Conservation (phyloP, 2,888 invertebrate genomes). For the Deilephila elpenor region DNA sequence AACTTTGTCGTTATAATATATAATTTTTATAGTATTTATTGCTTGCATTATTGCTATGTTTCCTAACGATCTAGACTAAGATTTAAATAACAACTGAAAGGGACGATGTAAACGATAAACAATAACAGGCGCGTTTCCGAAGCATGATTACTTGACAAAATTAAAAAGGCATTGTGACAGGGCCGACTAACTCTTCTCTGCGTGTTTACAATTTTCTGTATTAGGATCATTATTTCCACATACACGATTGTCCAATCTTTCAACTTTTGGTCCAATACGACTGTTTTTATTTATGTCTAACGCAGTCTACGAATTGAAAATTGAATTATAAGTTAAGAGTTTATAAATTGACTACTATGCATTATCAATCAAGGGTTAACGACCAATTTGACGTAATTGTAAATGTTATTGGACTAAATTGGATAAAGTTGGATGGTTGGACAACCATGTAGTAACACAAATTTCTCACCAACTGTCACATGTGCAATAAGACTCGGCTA, state of each 20-base stretch:
- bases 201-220: background rate
- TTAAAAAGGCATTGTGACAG: conserved; percentile 9
- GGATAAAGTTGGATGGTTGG: background rate
- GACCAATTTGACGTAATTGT: background rate
- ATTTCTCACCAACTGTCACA: background rate
- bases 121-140: conserved; percentile 1
- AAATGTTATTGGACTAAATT: background rate
- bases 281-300: background rate
- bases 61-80: conserved; percentile 66
- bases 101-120: conserved; percentile 10
- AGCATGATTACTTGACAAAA: conserved; percentile 22
- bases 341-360: background rate
- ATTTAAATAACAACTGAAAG: conserved; percentile 36
- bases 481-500: background rate
- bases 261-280: background rate
- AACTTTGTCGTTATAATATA: conserved; percentile 51
- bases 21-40: conserved; percentile 72
- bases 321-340: too few species aligned
- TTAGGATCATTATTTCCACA: background rate
- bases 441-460: background rate
- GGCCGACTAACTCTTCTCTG: background rate
- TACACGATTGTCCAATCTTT: background rate
- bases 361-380: background rate
- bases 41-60: conserved; percentile 81
- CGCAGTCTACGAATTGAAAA: background rate